Evolutionary conservation across 1,140 invertebrate species (phyloP).

Genomic region (Pseudomyrmex dendroicus): DNA sequence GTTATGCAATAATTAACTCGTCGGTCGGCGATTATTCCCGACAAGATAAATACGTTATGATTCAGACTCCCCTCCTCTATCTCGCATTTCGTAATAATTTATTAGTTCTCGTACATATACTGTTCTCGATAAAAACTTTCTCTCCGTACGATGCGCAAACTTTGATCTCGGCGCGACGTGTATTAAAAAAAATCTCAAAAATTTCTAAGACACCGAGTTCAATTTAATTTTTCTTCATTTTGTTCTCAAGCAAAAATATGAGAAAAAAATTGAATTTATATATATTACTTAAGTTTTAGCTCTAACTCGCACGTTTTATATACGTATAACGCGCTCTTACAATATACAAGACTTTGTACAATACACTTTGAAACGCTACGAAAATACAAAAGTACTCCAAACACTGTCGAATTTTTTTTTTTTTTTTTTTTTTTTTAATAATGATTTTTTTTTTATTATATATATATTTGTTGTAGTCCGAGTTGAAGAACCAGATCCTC

Average conservation of each 20-base stretch:
- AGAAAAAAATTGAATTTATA: background rate
- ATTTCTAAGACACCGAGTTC: too few species aligned
- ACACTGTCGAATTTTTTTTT: conserved; percentile 56
- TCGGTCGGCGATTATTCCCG: too few species aligned
- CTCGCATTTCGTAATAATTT: too few species aligned
- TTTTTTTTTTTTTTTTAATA: conserved; percentile 61
- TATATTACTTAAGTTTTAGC: background rate
- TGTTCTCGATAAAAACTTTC: too few species aligned
- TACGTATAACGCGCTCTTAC: conserved; percentile 32
- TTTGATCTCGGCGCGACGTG: too few species aligned
- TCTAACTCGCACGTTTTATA: background rate
- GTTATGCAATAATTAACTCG: too few species aligned
- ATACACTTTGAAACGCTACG: conserved; percentile 59
- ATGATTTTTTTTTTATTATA: conserved; percentile 38
- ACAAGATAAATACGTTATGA: too few species aligned
- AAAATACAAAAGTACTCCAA: conserved; percentile 71
- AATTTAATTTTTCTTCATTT: background rate
- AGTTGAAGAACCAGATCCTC: background rate
- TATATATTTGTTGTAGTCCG: conserved; percentile 18
- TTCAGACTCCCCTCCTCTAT: too few species aligned
- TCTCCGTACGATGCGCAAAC: too few species aligned
- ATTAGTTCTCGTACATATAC: too few species aligned
- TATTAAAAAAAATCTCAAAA: too few species aligned
- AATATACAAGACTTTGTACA: conserved; percentile 72
- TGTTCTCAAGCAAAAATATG: background rate